Percentiles rank a stretch among this genome's conserved stretches.
These are phyloP conservation scores for Bufo gargarizans DNA, from an alignment of 2,113 vertebrate genomes.

Conservation along the genomic window DNA sequence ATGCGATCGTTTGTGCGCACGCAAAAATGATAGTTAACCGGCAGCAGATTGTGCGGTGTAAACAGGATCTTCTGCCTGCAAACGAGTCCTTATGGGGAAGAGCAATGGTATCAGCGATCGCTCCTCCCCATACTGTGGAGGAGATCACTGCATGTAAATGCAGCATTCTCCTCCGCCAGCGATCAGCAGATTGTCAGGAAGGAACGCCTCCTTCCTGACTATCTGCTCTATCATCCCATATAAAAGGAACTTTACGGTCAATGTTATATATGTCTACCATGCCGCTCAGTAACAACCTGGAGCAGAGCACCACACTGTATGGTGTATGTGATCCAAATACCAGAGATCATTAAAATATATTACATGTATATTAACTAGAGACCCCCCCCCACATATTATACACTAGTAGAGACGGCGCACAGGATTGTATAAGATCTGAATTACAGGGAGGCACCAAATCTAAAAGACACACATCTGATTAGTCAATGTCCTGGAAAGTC, in stretches of 20 bases:
- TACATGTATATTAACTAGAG: background rate
- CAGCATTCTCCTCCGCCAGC: no score
- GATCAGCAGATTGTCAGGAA: no score
- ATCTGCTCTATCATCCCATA: background rate
- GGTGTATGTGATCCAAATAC: background rate
- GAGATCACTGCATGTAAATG: no score
- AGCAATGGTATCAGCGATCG: no score
- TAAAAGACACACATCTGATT: background rate
- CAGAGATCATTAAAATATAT: background rate
- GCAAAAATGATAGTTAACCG: no score
- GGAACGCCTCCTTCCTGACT: no score
- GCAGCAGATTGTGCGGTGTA: no score
- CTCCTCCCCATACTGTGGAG: no score
- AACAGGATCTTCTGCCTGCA: no score
- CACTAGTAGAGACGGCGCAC: background rate
- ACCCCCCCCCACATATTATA: background rate
- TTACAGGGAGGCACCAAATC: background rate
- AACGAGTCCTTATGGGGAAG: no score
- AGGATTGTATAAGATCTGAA: background rate
- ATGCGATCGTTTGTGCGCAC: no score
- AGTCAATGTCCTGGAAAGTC: background rate
- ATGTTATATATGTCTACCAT: background rate
- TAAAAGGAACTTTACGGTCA: background rate
- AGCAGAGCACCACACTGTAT: background rate
- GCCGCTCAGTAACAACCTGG: background rate